Percentiles rank a stretch among this genome's conserved stretches.
These are phyloP conservation scores for Aphodius granarius DNA, from an alignment of 2,888 invertebrate genomes.

Conservation along the genomic window DNA sequence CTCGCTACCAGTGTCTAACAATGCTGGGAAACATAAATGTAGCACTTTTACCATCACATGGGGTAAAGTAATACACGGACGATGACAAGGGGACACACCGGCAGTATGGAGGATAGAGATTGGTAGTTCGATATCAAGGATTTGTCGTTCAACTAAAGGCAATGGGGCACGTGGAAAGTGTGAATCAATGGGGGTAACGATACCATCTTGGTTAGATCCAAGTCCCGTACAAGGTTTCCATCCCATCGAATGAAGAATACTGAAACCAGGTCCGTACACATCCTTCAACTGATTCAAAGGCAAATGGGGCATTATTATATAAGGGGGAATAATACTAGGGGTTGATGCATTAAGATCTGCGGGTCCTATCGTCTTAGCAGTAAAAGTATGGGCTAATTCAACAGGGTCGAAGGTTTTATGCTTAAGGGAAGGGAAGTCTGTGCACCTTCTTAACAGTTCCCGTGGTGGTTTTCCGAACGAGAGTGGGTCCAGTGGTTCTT, in stretches of 20 bases:
- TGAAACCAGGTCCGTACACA: background rate
- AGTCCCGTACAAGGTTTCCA: background rate
- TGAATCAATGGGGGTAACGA: background rate
- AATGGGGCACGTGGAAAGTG: background rate
- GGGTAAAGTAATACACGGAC: background rate
- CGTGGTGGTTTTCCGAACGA: background rate
- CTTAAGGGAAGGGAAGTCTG: background rate
- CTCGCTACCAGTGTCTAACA: conserved; percentile 32
- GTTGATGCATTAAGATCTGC: background rate
- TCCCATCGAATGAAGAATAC: background rate
- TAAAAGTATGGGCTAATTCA: background rate
- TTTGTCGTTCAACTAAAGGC: background rate
- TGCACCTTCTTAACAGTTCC: background rate
- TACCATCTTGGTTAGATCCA: background rate
- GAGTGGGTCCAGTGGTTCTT: background rate
- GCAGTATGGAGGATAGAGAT: background rate
- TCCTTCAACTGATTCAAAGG: background rate
- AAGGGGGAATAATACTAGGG: background rate
- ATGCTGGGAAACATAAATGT: background rate
- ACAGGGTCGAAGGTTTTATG: background rate
- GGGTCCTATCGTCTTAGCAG: background rate
- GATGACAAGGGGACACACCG: background rate
- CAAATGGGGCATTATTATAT: background rate
- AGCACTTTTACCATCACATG: background rate
- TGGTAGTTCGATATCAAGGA: background rate